Evolutionary conservation across 2,888 invertebrate genomes (phyloP).

Genomic region (Nomada flava): DNA sequence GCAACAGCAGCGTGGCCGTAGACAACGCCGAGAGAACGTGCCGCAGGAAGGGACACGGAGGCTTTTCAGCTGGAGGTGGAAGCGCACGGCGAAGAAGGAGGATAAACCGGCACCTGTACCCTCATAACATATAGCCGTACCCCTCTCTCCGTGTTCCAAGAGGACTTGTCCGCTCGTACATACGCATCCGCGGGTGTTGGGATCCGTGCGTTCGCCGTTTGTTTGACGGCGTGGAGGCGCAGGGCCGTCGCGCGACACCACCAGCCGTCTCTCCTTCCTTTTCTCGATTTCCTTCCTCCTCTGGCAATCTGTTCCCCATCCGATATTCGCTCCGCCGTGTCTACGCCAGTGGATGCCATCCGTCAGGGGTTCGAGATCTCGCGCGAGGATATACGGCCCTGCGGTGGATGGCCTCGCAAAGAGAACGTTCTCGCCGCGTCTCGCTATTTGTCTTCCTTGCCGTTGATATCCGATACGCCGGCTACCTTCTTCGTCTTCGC

Average conservation of each 20-base stretch:
- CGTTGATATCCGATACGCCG: slow-evolving; percentile 67
- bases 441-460: slow-evolving; percentile 68
- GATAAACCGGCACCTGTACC: slow-evolving; percentile 75
- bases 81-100: slow-evolving; percentile 60
- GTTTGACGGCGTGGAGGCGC: slow-evolving; percentile 66
- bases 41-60: slow-evolving; percentile 52
- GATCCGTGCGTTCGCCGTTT: slow-evolving; percentile 62
- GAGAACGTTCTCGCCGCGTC: slow-evolving; percentile 68
- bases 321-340: slow-evolving; percentile 29
- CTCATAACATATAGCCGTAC: slow-evolving; percentile 70
- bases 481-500: slow-evolving; percentile 53
- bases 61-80: slow-evolving; percentile 44
- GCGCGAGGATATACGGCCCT: slow-evolving; percentile 65
- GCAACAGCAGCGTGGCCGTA: slow-evolving; percentile 41
- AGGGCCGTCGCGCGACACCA: slow-evolving; percentile 68
- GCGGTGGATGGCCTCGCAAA: slow-evolving; percentile 68
- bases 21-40: slow-evolving; percentile 62
- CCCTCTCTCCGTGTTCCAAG: slow-evolving; percentile 51
- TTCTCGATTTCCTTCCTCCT: neutral
- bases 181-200: slow-evolving; percentile 62
- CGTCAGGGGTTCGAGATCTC: slow-evolving; percentile 69
- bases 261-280: slow-evolving; percentile 23
- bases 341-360: slow-evolving; percentile 63
- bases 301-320: neutral
- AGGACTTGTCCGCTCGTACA: slow-evolving; percentile 56